Percentiles rank a stretch among this genome's conserved stretches.
Evolutionary conservation across 2,113 vertebrate species (phyloP).

Genomic region (Sapayoa aenigma): DNA sequence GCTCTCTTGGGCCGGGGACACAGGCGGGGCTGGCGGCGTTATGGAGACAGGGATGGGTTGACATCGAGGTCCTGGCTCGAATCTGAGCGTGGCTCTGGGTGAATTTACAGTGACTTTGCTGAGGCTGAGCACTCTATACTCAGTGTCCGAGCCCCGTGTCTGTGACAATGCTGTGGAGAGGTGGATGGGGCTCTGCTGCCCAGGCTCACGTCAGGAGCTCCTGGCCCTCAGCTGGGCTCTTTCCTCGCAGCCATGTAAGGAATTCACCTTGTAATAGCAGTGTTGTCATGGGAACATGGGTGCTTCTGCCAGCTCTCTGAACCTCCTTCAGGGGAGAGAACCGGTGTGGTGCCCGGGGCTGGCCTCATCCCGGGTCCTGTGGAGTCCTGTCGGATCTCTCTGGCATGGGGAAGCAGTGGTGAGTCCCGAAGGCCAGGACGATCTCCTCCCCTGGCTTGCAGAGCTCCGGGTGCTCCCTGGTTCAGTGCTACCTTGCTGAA

Average conservation of each 20-base stretch:
- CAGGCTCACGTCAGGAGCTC: background rate
- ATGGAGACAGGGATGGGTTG: background rate
- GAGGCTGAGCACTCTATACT: background rate
- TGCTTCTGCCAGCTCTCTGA: background rate
- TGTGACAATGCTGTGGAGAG: rapidly evolving
- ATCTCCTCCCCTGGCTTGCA: background rate
- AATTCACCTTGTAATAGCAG: constrained; percentile 49
- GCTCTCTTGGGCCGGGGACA: background rate
- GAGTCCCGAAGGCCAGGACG: rapidly evolving
- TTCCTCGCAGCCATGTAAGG: constrained; percentile 50
- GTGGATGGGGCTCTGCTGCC: rapidly evolving
- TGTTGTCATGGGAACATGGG: constrained; percentile 28
- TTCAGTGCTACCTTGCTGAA: background rate
- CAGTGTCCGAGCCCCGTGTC: rapidly evolving
- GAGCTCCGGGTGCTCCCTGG: background rate
- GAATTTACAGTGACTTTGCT: background rate
- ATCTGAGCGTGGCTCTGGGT: background rate
- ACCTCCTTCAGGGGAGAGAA: background rate
- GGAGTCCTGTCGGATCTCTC: background rate
- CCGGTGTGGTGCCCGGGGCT: rapidly evolving
- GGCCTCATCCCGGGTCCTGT: background rate
- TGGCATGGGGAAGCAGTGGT: background rate
- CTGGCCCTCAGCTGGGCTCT: background rate
- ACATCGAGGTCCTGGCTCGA: background rate
- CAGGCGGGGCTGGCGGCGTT: background rate